Percentiles rank a stretch among this genome's conserved stretches.
phyloP scores from a whole-genome alignment of 2,888 invertebrate genomes.

The Trachelus troglodyta region DNA sequence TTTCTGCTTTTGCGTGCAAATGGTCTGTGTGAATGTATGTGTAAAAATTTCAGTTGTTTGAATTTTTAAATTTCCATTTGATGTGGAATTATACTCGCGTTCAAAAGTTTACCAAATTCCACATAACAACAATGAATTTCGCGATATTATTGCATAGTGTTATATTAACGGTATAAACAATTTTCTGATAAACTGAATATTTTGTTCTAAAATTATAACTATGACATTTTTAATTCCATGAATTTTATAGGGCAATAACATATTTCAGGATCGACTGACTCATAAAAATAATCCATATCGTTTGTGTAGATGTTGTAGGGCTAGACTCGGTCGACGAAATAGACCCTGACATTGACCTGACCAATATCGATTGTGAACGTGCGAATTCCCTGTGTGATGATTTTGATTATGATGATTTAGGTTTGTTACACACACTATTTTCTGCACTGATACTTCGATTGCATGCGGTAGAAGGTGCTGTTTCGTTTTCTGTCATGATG shows the following conservation, averaged over 20 bases:
- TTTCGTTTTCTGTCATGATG: constrained; percentile 5
- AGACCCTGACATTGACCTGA: constrained; percentile 31
- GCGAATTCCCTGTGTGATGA: constrained; percentile 30
- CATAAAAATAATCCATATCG: background rate
- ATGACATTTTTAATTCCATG: background rate
- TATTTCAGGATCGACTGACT: background rate
- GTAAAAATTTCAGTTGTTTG: background rate
- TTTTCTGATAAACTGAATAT: background rate
- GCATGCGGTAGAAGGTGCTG: background rate
- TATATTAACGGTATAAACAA: background rate
- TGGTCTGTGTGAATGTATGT: background rate
- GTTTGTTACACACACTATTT: constrained; percentile 28
- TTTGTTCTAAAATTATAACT: background rate
- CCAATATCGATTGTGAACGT: constrained; percentile 35
- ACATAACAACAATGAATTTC: background rate
- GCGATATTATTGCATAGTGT: background rate
- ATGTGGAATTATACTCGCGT: background rate
- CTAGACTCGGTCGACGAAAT: constrained; percentile 39
- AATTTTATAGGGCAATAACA: background rate
- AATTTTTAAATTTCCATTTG: background rate
- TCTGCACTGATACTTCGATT: background rate
- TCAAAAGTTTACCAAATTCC: background rate
- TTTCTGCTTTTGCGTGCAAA: background rate
- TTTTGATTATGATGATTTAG: constrained; percentile 33
- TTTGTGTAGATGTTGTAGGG: constrained; percentile 40